Conservation (phyloP, 2,888 invertebrate species). For the Stegana nigrithorax region DNA sequence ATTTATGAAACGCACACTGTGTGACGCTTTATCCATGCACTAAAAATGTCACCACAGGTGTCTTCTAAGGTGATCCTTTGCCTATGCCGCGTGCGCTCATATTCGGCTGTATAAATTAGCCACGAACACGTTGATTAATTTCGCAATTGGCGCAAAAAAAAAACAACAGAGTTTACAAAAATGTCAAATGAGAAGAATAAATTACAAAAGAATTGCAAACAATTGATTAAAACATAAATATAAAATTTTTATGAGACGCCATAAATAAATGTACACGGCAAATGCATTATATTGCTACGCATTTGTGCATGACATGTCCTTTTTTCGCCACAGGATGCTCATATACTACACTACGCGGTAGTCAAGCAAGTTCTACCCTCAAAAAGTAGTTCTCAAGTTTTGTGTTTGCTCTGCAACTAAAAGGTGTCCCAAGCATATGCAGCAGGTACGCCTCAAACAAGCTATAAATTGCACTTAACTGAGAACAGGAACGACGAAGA, state of each 20-base stretch:
- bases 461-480: too few species aligned
- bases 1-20: neutral
- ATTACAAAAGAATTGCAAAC: neutral
- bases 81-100: conserved; percentile 37
- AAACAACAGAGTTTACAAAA: neutral
- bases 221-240: conserved; percentile 20
- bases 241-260: conserved; percentile 3
- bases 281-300: conserved; percentile 20
- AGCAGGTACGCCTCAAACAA: too few species aligned
- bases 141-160: conserved; percentile 43
- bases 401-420: too few species aligned
- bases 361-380: too few species aligned
- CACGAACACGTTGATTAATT: conserved; percentile 46
- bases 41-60: conserved; percentile 51
- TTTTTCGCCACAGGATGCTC: too few species aligned
- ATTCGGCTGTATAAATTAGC: conserved; percentile 54
- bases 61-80: conserved; percentile 6
- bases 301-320: neutral
- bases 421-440: too few species aligned
- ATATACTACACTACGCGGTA: too few species aligned
- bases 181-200: neutral
- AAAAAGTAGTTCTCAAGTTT: too few species aligned
- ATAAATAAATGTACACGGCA: conserved; percentile 9
- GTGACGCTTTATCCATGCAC: conserved; percentile 2
- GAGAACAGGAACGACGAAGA: too few species aligned